Percentiles rank a stretch among this genome's conserved stretches.
Evolutionary conservation across 2,797 vertebrate genomes (phyloP).

Genomic region (Anolis apletophallus): DNA sequence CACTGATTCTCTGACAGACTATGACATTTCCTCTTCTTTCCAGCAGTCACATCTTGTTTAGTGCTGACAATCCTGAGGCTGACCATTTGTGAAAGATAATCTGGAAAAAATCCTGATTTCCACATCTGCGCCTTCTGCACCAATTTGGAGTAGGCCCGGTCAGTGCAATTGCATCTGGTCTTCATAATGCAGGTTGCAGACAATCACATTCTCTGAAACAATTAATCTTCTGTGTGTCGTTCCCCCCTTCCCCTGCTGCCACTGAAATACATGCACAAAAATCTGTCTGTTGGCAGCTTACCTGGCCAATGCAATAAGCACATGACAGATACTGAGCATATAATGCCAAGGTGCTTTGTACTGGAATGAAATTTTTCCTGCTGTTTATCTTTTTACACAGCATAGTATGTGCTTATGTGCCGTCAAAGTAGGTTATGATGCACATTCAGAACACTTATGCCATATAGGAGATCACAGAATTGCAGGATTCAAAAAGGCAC

Average conservation of each 20-base stretch:
- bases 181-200: slow-evolving; percentile 26
- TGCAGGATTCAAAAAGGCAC: background rate
- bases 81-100: slow-evolving; percentile 26
- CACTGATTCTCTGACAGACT: slow-evolving; percentile 2
- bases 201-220: slow-evolving; percentile 31
- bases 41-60: slow-evolving; percentile 29
- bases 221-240: background rate
- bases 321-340: slow-evolving; percentile 18
- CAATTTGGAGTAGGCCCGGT: slow-evolving; percentile 20
- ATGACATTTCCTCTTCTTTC: slow-evolving; percentile 1
- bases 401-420: slow-evolving; percentile 9
- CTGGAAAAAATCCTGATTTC: slow-evolving; percentile 45
- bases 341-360: slow-evolving; percentile 26
- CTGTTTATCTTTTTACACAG: slow-evolving; percentile 21
- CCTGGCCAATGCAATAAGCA: slow-evolving; percentile 34
- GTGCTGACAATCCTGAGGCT: slow-evolving; percentile 19
- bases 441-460: slow-evolving; percentile 17
- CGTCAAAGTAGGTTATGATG: slow-evolving; percentile 9
- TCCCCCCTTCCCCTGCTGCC: background rate
- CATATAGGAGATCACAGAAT: background rate
- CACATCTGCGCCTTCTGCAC: slow-evolving; percentile 40
- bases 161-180: slow-evolving; percentile 25
- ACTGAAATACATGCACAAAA: slow-evolving; percentile 9
- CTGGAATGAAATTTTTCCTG: slow-evolving; percentile 25
- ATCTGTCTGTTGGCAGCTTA: slow-evolving; percentile 22